Conservation (phyloP, 2,113 vertebrate species). For the Lophotis ruficrista region DNA sequence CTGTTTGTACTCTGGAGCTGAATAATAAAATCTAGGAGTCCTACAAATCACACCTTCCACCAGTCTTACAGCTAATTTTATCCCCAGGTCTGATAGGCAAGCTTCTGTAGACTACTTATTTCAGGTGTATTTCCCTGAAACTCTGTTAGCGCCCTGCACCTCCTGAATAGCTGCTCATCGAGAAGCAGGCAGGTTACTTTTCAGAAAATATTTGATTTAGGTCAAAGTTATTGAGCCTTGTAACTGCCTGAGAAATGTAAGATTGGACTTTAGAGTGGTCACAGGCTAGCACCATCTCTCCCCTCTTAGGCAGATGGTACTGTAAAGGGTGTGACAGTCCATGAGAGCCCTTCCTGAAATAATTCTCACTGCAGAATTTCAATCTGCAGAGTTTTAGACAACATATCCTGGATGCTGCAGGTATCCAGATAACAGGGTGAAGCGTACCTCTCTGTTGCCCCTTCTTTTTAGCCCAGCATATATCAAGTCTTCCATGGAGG, state of each 20-base stretch:
- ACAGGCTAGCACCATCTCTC: background rate
- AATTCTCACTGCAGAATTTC: background rate
- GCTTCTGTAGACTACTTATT: background rate
- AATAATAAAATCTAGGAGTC: background rate
- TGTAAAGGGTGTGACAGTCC: background rate
- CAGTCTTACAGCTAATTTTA: background rate
- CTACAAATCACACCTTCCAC: background rate
- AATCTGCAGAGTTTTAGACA: background rate
- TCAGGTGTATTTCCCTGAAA: background rate
- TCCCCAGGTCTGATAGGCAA: background rate
- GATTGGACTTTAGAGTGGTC: background rate
- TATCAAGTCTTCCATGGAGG: background rate
- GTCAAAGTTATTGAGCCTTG: background rate
- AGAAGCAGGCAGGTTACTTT: background rate
- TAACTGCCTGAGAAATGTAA: background rate
- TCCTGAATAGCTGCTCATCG: background rate
- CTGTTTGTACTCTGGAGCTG: background rate
- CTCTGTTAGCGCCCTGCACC: background rate
- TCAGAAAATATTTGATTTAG: background rate
- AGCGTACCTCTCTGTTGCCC: background rate
- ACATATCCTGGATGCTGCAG: rapidly evolving
- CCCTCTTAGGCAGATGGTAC: rapidly evolving
- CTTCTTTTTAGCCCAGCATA: background rate
- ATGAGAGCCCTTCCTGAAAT: background rate
- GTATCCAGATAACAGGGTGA: background rate